Percentiles rank a stretch among this genome's conserved stretches.
These are phyloP conservation scores for Bagarius yarrelli DNA, from an alignment of 2,113 vertebrate genomes.

Conservation along the genomic window DNA sequence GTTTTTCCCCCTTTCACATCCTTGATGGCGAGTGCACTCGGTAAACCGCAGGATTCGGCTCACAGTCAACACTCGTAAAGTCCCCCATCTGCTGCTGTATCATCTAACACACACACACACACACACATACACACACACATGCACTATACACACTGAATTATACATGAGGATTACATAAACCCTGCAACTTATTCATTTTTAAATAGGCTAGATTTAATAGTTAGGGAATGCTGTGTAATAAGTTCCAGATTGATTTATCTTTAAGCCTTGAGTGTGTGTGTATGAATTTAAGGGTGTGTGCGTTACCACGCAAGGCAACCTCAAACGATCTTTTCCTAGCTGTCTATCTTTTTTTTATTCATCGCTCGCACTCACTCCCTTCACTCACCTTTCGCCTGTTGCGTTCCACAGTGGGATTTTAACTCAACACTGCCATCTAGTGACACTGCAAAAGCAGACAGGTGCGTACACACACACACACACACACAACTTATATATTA, in stretches of 20 bases:
- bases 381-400: constrained; percentile 7
- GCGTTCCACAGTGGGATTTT: neutral
- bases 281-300: neutral
- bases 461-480: constrained; percentile 40
- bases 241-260: constrained; percentile 37
- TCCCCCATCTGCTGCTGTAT: constrained; percentile 43
- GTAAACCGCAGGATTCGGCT: constrained; percentile 47
- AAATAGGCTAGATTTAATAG: constrained; percentile 52
- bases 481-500: constrained; percentile 28
- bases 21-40: constrained; percentile 24
- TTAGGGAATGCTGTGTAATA: constrained; percentile 56
- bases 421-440: constrained; percentile 54
- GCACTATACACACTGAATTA: constrained; percentile 63
- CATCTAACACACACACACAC: constrained; percentile 2
- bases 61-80: constrained; percentile 40
- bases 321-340: constrained; percentile 1
- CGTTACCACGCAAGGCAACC: constrained; percentile 17
- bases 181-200: constrained; percentile 69
- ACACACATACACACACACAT: constrained; percentile 36
- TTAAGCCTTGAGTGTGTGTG: neutral
- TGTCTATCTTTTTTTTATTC: neutral
- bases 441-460: neutral
- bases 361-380: constrained; percentile 18
- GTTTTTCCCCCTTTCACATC: constrained; percentile 60
- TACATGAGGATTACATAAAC: constrained; percentile 69